Percentiles rank a stretch among this genome's conserved stretches.
phyloP scores from a whole-genome alignment of 2,888 invertebrate species.

The Caenorhabditis doughertyi region DNA sequence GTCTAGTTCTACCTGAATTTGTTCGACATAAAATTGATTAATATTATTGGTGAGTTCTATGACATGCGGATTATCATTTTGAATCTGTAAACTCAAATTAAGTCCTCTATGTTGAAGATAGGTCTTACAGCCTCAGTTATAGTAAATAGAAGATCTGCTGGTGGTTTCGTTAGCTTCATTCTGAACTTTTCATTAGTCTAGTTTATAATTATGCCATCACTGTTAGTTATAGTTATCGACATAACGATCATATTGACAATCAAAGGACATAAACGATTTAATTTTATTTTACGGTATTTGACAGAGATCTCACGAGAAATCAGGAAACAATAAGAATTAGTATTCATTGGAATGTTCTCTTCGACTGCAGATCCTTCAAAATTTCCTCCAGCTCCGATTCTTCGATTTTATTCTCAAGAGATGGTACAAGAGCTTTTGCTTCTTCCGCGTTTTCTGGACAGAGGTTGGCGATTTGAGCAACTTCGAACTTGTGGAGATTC shows the following conservation, averaged over 20 bases:
- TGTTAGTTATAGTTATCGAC: not conserved
- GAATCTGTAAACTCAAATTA: not conserved
- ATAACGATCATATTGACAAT: not conserved
- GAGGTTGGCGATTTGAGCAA: constrained; percentile 97
- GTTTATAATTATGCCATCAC: too few species aligned
- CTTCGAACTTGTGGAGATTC: constrained; percentile 97
- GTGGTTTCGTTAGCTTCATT: too few species aligned
- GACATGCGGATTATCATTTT: not conserved
- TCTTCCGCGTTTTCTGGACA: constrained; percentile 99
- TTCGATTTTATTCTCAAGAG: constrained; percentile 94
- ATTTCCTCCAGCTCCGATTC: constrained; percentile 98
- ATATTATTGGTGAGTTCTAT: not conserved
- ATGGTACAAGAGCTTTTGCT: constrained; percentile 87
- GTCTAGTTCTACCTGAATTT: not conserved
- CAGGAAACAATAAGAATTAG: not conserved
- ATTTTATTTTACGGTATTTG: too few species aligned
- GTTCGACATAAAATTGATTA: not conserved
- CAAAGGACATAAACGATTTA: too few species aligned
- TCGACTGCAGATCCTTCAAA: constrained; percentile 97
- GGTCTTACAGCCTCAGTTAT: not conserved
- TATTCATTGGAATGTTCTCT: constrained; percentile 91
- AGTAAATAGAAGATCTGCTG: not conserved
- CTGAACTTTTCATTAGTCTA: too few species aligned
- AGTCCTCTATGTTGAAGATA: not conserved
- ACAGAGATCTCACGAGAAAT: constrained; percentile 18